Percentiles rank a stretch among this genome's conserved stretches.
Evolutionary conservation across 2,888 invertebrate genomes (phyloP).

Genomic region (Pinctada fucata): DNA sequence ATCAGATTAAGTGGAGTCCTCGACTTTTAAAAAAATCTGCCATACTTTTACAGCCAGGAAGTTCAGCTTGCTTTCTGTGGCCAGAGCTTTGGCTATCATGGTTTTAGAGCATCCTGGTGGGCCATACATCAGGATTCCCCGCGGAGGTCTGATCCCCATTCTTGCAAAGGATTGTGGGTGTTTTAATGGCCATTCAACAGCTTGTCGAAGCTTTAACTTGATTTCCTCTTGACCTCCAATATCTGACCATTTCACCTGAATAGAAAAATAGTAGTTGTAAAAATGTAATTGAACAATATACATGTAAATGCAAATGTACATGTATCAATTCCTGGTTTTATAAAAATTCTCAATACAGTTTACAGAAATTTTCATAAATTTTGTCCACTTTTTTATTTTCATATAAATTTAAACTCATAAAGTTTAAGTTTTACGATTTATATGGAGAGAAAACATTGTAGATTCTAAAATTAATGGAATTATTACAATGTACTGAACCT

Average conservation of each 20-base stretch:
- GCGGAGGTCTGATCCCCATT: constrained; percentile 90
- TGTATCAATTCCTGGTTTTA: no score
- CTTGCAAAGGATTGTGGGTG: constrained; percentile 89
- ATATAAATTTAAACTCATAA: no score
- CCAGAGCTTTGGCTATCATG: constrained; percentile 97
- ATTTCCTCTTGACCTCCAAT: constrained; percentile 94
- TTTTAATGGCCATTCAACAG: constrained; percentile 95
- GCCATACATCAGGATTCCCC: constrained; percentile 94
- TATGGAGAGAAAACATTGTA: no score
- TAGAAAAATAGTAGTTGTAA: not conserved
- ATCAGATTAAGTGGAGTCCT: no score
- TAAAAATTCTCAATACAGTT: no score
- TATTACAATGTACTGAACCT: no score
- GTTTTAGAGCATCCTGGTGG: constrained; percentile 99
- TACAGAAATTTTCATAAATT: no score
- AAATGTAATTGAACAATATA: not conserved
- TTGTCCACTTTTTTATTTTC: no score
- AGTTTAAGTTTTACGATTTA: no score
- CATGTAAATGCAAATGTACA: no score
- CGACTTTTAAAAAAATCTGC: no score
- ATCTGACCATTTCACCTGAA: constrained; percentile 85
- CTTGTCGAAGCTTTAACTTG: constrained; percentile 90
- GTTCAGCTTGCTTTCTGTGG: constrained; percentile 95
- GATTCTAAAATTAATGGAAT: no score
- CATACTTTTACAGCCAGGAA: constrained; percentile 93